Evolutionary conservation across 2,113 vertebrate genomes (phyloP).

Genomic region (Lutjanus erythropterus): DNA sequence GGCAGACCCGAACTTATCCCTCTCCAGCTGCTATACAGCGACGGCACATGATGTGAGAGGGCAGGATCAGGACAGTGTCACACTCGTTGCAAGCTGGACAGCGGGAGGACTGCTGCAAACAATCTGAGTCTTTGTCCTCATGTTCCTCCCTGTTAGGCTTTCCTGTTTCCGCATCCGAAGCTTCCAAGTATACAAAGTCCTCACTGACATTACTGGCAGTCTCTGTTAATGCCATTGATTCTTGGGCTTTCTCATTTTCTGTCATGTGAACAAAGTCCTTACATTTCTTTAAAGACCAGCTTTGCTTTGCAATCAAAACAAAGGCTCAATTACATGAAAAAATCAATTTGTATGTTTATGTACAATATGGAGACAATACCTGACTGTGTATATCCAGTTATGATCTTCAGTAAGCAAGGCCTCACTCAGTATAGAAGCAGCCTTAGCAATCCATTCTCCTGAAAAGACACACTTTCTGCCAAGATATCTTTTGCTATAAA

Average conservation of each 20-base stretch:
- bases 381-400: conserved; percentile 10
- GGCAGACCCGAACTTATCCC: not conserved
- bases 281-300: not conserved
- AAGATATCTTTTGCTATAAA: not conserved
- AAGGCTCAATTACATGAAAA: not conserved
- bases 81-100: conserved; percentile 73
- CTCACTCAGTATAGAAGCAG: conserved; percentile 15
- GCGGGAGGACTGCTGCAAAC: conserved; percentile 27
- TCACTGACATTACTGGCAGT: conserved; percentile 42
- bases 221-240: not conserved
- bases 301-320: not conserved
- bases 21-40: conserved; percentile 66
- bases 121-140: conserved; percentile 26
- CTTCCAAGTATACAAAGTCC: not conserved
- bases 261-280: not conserved
- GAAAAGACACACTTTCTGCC: not conserved
- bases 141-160: conserved; percentile 5
- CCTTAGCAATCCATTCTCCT: not conserved
- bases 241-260: not conserved
- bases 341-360: not conserved
- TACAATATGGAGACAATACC: not conserved
- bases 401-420: not conserved
- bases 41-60: conserved; percentile 79
- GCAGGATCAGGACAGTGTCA: conserved; percentile 73
- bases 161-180: conserved; percentile 9